A percentile compares a stretch with the other conserved stretches of the same genome.
phyloP scores from a whole-genome alignment of 2,113 vertebrate genomes.

The Prolemur simus region DNA sequence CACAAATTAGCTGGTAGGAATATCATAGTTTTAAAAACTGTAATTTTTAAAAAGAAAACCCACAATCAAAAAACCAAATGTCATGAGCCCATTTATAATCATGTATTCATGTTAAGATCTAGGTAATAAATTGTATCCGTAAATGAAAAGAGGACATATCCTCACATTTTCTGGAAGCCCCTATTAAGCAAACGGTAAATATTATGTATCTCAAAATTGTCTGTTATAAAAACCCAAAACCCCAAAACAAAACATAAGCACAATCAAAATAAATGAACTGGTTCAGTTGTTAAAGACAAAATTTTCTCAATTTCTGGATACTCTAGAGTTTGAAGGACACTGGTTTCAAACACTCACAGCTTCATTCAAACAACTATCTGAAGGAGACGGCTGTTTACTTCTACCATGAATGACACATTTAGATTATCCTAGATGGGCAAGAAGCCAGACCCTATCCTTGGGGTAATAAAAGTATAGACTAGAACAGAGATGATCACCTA shows the following conservation, averaged over 20 bases:
- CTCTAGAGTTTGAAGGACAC: not conserved
- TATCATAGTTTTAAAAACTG: not conserved
- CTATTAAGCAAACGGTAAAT: not conserved
- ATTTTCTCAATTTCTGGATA: not conserved
- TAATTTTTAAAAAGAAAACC: not conserved
- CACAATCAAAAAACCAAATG: not conserved
- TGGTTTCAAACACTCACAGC: not conserved
- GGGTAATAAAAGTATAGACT: not conserved
- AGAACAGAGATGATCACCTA: not conserved
- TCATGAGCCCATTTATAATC: not conserved
- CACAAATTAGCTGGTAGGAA: not conserved
- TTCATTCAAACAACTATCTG: not conserved
- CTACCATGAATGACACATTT: not conserved
- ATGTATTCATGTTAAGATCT: not conserved
- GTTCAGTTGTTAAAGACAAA: constrained; percentile 26
- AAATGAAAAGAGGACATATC: not conserved
- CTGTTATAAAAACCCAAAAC: not conserved
- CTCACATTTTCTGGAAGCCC: not conserved
- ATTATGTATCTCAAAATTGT: not conserved
- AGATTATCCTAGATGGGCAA: not conserved
- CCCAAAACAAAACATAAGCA: not conserved
- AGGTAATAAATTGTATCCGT: not conserved
- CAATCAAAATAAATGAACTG: not conserved
- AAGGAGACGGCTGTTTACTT: not conserved
- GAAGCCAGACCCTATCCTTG: not conserved